Base-by-base conservation (phyloP, 2,797 vertebrate genomes). In the Melanotaenia parkinsoni region DNA sequence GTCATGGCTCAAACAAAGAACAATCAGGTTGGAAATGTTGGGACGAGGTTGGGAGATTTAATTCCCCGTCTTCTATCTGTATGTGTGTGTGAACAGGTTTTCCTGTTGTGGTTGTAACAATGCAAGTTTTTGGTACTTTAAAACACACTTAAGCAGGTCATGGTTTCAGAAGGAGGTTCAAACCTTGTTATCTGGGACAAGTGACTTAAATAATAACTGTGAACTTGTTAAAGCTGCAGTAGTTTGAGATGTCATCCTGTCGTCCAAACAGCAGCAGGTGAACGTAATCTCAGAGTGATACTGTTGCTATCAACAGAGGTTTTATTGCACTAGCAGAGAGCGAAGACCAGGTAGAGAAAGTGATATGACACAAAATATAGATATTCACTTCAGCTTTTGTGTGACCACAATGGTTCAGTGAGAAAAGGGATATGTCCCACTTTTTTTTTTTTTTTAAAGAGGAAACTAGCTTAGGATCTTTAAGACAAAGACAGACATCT, bases 331-430 rank as follows among this genome's bases (percentile, higher is more conserved):
- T n/a, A 37, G 18, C 28, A 51, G 20, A 71, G 3, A 63, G 51
- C 62, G 20, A 40, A 50, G 30, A 50, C 0, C 26, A 40, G 30
- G 45, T 38, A 30, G 24, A 63, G 70, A 69, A 80, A 77, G 24
- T 67, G 75, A 82, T 59, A 61, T 38, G 14, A n/a, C 40, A 59
- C 26, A 12, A 24, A 10, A 51, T 51, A 26, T 51, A 38, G 9
- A 33, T 38, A 58, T 77, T 81, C 53, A 71, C 47, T 77, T 79
- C 63, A 59, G 26, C 66, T 76, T 60, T 70, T 13, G 43, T 14
- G 51, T 37, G 40, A 63, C 74, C 51, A 30, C 50, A 26, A 22
- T 16, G 18, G 65, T 33, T 80, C 67, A 74, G 67, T 51, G 70
- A 73, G 26, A 66, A 57, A 58, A 58, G 10, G 4, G 11, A 61